These are phyloP conservation scores for Eupristina koningsbergeri DNA, from an alignment of 1,140 invertebrate species.

Conservation along the genomic window DNA sequence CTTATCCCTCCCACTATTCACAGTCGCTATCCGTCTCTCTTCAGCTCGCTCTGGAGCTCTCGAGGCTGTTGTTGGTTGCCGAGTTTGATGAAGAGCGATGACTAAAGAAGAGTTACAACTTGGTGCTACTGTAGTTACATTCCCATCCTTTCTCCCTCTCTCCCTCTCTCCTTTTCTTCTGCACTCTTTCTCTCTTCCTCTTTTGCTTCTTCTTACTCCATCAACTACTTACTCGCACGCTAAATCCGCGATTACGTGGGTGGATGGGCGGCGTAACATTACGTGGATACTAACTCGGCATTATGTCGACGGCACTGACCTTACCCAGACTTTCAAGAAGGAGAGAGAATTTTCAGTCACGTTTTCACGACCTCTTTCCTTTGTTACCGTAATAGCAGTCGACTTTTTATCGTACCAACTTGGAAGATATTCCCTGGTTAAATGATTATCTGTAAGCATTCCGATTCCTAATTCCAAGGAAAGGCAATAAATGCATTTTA, in stretches of 20 bases:
- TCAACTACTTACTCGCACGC: constrained; percentile 36
- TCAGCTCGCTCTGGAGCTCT: background rate
- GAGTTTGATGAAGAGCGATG: background rate
- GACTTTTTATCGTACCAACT: background rate
- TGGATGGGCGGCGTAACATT: constrained; percentile 51
- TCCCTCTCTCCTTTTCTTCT: no score
- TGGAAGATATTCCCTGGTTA: background rate
- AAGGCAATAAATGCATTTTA: background rate
- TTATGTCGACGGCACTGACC: constrained; percentile 66
- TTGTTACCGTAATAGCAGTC: background rate
- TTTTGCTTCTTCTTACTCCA: background rate
- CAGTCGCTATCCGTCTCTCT: no score
- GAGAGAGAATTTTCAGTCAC: background rate
- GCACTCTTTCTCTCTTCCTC: no score
- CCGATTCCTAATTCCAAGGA: background rate
- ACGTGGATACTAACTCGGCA: constrained; percentile 63
- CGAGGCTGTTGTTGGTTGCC: background rate
- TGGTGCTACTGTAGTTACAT: constrained; percentile 29
- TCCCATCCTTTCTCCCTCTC: background rate
- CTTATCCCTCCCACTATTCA: constrained; percentile 18
- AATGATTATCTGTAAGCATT: background rate
- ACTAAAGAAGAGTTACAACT: constrained; percentile 32
- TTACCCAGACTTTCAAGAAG: constrained; percentile 53
- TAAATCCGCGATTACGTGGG: constrained; percentile 55
- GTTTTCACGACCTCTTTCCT: constrained; percentile 13